Evolutionary conservation across 2,888 invertebrate species (phyloP), one percentile per base, ranked within the genome.

Genomic region (Scaptomyza caliginosa): DNA sequence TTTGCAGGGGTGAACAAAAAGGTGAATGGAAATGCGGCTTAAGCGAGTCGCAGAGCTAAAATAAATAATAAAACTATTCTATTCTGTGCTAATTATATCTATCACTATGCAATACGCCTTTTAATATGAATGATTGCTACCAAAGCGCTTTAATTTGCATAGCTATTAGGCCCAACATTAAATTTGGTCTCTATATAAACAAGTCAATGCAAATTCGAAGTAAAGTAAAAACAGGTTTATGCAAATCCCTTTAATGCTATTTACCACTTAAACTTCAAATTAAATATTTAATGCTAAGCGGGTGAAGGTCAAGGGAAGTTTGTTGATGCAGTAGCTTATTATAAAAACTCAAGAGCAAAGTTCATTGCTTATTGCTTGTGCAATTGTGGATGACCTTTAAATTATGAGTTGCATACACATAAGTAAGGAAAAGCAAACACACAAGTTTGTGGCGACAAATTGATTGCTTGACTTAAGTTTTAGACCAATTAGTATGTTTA

Each of bases 241-340:
- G 87, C 81, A 86, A 86, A 86, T 86, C 69, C 73, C 50, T 58
- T 66, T 62, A 72, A 86, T 67, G 72, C 63, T 59, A 70, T 80
- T 86, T 86, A 73, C 81, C 81, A 80, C 81, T 77, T 66, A 28
- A 67, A 77, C 56, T 59, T 68, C 39, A 26, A 43, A 57, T 77
- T 77, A 74, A 70, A 81, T 78, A 59, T 74, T 85, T 65, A 58
- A 78, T 59, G 57, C 23, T 3, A 60, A 17, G 16, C 11, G 23
- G 17, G 0, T 19, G 19, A n/a, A 30, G n/a, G 17, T 38, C 5
- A 6, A 19, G 38, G 6, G 6, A 30, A 46, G 46, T 21, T 19
- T 1, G 2, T 1, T 5, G 11, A 13, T 7, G 28, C 13, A 7
- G 26, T 24, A 17, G 34, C 8, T 34, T 8, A 11, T 30, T 5